A percentile compares a stretch with the other conserved stretches of the same genome.
Conservation (phyloP, 1,140 invertebrate species). For the Bombyx mori region ASM3026992v2 NC_085116.1:11236501-11237000, state of each 20-base stretch:
- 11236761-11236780: conserved; percentile 51
- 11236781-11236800: conserved; percentile 62
- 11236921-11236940: too few species aligned
- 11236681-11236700: conserved; percentile 71
- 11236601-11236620: conserved; percentile 70
- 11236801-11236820: conserved; percentile 66
- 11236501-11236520: conserved; percentile 57
- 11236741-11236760: conserved; percentile 70
- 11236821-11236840: conserved; percentile 66
- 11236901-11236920: too few species aligned
- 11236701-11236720: conserved; percentile 66
- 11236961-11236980: too few species aligned
- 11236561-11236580: conserved; percentile 71
- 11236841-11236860: conserved; percentile 59
- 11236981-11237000: too few species aligned
- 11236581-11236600: conserved; percentile 69
- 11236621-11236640: conserved; percentile 67
- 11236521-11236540: conserved; percentile 50
- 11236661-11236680: conserved; percentile 70
- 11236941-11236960: too few species aligned
- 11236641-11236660: conserved; percentile 60
- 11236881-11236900: conserved; percentile 20
- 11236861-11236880: conserved; percentile 27
- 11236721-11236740: conserved; percentile 68
- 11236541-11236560: conserved; percentile 36